Conservation (phyloP, 2,113 vertebrate species). For the Apteryx mantelli region DNA sequence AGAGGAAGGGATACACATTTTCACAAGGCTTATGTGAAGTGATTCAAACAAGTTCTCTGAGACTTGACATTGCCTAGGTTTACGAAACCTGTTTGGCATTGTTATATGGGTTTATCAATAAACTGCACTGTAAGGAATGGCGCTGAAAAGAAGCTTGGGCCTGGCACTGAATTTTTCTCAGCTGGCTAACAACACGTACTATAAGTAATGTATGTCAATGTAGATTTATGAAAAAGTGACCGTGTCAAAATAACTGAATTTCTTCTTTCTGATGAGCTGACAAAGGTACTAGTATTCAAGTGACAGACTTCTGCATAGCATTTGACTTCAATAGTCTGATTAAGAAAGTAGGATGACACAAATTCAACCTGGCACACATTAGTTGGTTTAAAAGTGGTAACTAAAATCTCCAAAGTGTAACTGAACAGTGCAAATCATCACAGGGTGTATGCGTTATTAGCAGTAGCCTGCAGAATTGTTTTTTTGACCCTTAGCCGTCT, state of each 20-base stretch:
- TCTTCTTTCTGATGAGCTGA: background rate
- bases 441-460: background rate
- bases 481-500: background rate
- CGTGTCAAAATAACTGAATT: background rate
- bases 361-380: background rate
- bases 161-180: background rate
- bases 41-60: background rate
- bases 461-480: background rate
- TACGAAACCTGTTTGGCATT: background rate
- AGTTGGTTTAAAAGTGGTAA: background rate
- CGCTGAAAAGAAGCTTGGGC: background rate
- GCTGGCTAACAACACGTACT: background rate
- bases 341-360: background rate
- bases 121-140: background rate
- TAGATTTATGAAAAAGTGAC: background rate
- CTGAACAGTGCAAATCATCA: background rate
- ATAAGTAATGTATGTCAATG: background rate
- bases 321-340: background rate
- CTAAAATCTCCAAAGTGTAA: background rate
- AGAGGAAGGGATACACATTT: background rate
- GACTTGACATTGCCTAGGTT: background rate
- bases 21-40: background rate
- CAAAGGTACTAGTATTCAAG: background rate
- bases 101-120: background rate
- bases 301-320: background rate